Base-by-base conservation (phyloP, 2,888 invertebrate species). In the Rhingia rostrata region DNA sequence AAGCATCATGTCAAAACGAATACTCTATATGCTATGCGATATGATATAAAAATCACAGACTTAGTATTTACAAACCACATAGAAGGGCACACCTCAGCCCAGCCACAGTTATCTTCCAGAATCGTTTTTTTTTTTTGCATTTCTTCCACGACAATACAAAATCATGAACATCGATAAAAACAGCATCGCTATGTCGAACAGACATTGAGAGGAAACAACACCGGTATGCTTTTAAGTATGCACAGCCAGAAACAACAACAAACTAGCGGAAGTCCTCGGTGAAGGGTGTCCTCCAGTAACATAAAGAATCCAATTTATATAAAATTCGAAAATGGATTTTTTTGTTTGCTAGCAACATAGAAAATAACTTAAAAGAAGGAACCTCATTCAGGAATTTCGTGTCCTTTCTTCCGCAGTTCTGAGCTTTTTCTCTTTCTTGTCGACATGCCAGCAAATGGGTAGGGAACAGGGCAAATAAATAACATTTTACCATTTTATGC, bases 281-380 rank as follows among this genome's bases (percentile, higher is more conserved):
- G 49, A 49, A 56, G 74, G 47, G 39, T 51, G 74, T 14, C 14
- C 10, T 53, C 43, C 30, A 45, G 41, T 30, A 66, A 49, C 66
- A 75, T 66, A 75, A 75, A 75, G 75, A 66, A 75, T 60, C 60
- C 75, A 74, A 74, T 74, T 74, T 74, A 74, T 74, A 74, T 56
- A 56, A 58, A 75, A 58, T 60, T 58, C n/a, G 51, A 66, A 56
- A 41, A 39, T 66, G 22, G 41, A 6, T 14, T 51, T 49, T 49
- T 43, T 51, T 58, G 33, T 43, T 39, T 12, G 37, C 45, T 53
- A 43, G 45, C 30, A 56, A 56, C 5, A 54, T 54, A 10, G 43
- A 53, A 43, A 47, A 56, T 1, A 39, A 72, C 66, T 60, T n/a
- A 6, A 60, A 51, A 35, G 43, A 56, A 69, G 33, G 41, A 37